A percentile compares a stretch with the other conserved stretches of the same genome.
phyloP scores from a whole-genome alignment of 2,113 vertebrate species.

The Calonectris borealis region DNA sequence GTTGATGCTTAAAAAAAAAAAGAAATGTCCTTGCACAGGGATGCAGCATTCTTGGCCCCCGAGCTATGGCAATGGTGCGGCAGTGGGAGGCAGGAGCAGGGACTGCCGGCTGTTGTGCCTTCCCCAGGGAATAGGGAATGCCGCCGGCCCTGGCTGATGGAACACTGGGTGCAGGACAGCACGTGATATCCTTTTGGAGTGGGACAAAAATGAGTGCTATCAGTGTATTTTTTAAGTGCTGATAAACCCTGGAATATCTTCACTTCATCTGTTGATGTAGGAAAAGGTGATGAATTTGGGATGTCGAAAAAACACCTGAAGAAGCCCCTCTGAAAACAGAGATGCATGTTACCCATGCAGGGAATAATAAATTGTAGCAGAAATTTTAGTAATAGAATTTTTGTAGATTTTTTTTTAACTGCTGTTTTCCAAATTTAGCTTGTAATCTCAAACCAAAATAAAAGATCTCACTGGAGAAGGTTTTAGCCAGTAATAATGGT shows the following conservation, averaged over 20 bases:
- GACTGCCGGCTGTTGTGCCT: background rate
- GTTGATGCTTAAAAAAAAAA: background rate
- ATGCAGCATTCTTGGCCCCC: background rate
- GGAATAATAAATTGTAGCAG: background rate
- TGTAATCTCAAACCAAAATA: background rate
- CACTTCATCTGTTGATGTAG: background rate
- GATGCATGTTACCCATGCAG: background rate
- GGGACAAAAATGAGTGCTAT: background rate
- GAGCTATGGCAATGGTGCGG: background rate
- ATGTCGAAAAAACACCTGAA: background rate
- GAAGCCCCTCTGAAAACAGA: background rate
- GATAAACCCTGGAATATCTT: background rate
- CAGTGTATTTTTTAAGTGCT: background rate
- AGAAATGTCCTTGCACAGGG: background rate
- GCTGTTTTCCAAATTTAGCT: background rate
- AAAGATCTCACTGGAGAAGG: background rate
- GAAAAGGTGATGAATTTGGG: background rate
- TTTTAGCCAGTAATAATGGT: background rate
- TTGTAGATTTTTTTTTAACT: background rate
- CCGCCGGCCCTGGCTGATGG: background rate
- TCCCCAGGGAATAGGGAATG: background rate
- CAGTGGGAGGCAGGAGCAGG: background rate
- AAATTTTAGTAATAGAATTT: background rate
- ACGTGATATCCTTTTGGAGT: background rate
- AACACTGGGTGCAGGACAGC: background rate